A percentile compares a stretch with the other conserved stretches of the same genome.
Conservation (phyloP, 2,888 invertebrate species). For the Laothoe populi region DNA sequence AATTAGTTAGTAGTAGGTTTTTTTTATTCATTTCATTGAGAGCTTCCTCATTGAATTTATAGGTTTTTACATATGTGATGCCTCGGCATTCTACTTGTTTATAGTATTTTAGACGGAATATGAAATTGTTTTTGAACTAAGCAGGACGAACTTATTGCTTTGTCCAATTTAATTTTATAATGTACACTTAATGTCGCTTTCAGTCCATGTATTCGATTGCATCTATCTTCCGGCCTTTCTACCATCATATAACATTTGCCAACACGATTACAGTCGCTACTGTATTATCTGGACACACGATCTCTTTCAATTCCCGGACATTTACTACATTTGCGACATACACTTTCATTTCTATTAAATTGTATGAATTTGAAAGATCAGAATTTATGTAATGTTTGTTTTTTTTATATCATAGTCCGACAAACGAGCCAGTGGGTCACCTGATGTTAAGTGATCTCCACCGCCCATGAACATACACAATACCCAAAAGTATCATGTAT, state of each 20-base stretch:
- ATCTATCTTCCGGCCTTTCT: slow-evolving; percentile 17
- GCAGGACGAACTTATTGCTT: background rate
- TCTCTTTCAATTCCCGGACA: slow-evolving; percentile 17
- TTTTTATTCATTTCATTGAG: no score
- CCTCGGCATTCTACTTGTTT: no score
- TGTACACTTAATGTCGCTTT: background rate
- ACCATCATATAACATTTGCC: slow-evolving; percentile 19
- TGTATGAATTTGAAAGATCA: background rate
- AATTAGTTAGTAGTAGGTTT: no score
- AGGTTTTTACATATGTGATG: no score
- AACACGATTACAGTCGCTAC: slow-evolving; percentile 2
- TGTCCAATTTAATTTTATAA: background rate
- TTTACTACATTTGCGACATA: slow-evolving; percentile 19
- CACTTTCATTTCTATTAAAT: slow-evolving; percentile 14
- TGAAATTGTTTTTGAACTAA: no score
- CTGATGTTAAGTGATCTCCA: no score
- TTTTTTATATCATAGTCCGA: no score
- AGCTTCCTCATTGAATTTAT: no score
- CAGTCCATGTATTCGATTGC: background rate
- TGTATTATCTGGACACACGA: background rate
- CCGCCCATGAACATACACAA: no score
- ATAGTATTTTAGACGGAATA: no score
- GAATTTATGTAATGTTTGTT: background rate
- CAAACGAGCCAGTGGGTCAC: no score
- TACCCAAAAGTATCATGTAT: no score